Evolutionary conservation across 1,140 invertebrate species (phyloP), one percentile per base, ranked within the genome.

Genomic region (Araneus ventricosus): DNA sequence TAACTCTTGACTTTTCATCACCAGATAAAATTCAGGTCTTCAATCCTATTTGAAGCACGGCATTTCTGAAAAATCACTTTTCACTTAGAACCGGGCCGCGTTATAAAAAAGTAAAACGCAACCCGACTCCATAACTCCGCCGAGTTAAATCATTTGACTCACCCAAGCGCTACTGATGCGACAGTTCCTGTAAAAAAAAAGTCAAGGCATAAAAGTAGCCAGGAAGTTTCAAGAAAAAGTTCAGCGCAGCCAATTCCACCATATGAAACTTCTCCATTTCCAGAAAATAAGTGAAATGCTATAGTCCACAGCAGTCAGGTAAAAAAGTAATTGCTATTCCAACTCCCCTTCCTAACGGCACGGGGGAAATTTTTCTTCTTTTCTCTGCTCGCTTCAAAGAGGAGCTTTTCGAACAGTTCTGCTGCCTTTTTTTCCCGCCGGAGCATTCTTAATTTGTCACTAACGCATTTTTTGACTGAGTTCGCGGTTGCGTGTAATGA

Each of bases 361-460:
- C 34, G 30, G 20, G 30, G 70, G 30, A 84, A n/a, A 84, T 17
- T 57, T n/a, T 84, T 27, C 37, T 37, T 80, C 14, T 84, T 52
- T 30, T 6, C 24, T 7, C n/a, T 84, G 39, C 24, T 67, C 41
- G 14, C 82, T 27, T 84, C 82, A 84, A 84, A 84, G 82, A 84
- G 79, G 52, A 75, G 5, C 82, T 30, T 34, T 84, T 57, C 52
- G 82, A 84, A 82, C 20, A 37, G 79, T 82, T 45, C 63, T 27
- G 63, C 10, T 22, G 70, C 20, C 17, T 14, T 30, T 61, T 61
- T 75, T 37, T 75, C 24, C 27, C 24, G 24, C n/a, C 34, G 10
- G 45, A 4, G 34, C 34, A 27, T 41, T 45, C 39, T 84, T 84
- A 84, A 84, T 84, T 84, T 84, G 82, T 84, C 82, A 84, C 82